Evolutionary conservation across 2,888 invertebrate species (phyloP).

Genomic region (Muschampia plurimacula): DNA sequence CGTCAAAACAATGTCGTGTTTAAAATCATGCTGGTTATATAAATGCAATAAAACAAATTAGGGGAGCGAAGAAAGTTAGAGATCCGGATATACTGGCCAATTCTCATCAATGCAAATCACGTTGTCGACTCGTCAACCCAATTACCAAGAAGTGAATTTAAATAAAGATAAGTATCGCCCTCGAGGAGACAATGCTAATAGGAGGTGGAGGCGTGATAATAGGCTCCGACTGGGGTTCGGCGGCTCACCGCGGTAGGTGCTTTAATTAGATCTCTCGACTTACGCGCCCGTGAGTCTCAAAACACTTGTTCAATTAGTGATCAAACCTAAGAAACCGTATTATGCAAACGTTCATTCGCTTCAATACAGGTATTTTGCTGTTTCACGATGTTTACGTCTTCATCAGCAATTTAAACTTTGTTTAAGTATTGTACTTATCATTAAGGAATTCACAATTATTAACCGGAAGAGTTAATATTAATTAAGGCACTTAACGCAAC

Average conservation of each 20-base stretch:
- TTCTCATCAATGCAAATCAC: conserved; percentile 86
- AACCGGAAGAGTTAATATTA: no score
- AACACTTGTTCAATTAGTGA: conserved; percentile 85
- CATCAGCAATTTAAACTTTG: conserved; percentile 33
- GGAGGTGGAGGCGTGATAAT: conserved; percentile 83
- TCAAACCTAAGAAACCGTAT: conserved; percentile 74
- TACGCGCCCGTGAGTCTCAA: conserved; percentile 75
- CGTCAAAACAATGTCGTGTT: conserved; percentile 24
- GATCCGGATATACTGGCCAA: conserved; percentile 73
- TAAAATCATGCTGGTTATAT: conserved; percentile 63
- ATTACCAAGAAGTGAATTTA: conserved; percentile 86
- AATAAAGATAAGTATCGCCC: conserved; percentile 86
- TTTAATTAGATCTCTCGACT: conserved; percentile 84
- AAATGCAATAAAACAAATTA: conserved; percentile 80
- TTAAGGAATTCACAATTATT: no score
- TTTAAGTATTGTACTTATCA: neutral
- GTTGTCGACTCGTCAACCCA: conserved; percentile 86
- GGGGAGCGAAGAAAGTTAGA: conserved; percentile 69
- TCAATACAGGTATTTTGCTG: conserved; percentile 43
- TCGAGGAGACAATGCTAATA: conserved; percentile 85
- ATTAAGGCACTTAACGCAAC: neutral
- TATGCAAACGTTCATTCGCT: conserved; percentile 58
- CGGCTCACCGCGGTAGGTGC: conserved; percentile 71
- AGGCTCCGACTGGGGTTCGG: conserved; percentile 72
- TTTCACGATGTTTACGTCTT: conserved; percentile 38